phyloP scores from a whole-genome alignment of 1,140 invertebrate species.

The Subanguina moxae region DNA sequence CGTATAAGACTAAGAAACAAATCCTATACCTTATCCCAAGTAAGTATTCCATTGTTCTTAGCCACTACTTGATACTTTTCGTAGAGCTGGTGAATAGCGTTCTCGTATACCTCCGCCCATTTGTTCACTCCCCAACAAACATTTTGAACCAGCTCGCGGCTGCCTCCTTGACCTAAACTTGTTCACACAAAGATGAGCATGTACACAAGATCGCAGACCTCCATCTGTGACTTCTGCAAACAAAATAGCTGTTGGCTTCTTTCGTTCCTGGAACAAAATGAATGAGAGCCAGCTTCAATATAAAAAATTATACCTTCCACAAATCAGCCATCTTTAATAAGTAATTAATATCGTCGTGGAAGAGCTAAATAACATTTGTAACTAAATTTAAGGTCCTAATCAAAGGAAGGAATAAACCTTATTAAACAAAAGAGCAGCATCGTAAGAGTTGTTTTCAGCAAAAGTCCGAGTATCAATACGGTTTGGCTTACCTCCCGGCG shows the following conservation, averaged over 20 bases:
- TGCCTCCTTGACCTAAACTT: conserved; percentile 17
- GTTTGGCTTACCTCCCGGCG: conserved; percentile 17
- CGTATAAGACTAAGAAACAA: too few species aligned
- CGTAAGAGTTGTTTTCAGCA: conserved; percentile 78
- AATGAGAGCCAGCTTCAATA: too few species aligned
- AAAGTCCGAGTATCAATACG: conserved; percentile 76
- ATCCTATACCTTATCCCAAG: conserved; percentile 44
- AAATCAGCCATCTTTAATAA: conserved; percentile 87
- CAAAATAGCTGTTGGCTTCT: conserved; percentile 75
- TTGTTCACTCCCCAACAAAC: conserved; percentile 75
- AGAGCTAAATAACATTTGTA: conserved; percentile 72
- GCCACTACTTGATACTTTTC: conserved; percentile 35
- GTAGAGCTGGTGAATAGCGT: conserved; percentile 66
- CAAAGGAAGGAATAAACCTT: conserved; percentile 60
- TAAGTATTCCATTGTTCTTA: conserved; percentile 22
- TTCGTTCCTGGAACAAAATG: conserved; percentile 64
- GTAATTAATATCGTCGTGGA: conserved; percentile 90
- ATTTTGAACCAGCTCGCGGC: conserved; percentile 24
- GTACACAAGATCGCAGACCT: too few species aligned
- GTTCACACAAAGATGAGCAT: not conserved
- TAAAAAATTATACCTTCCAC: conserved; percentile 67
- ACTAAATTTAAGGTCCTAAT: not conserved
- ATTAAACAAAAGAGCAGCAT: conserved; percentile 68
- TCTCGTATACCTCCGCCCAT: conserved; percentile 72
- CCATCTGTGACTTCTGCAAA: conserved; percentile 52